Evolutionary conservation across 2,888 invertebrate genomes (phyloP).

Genomic region (Leucania comma): DNA sequence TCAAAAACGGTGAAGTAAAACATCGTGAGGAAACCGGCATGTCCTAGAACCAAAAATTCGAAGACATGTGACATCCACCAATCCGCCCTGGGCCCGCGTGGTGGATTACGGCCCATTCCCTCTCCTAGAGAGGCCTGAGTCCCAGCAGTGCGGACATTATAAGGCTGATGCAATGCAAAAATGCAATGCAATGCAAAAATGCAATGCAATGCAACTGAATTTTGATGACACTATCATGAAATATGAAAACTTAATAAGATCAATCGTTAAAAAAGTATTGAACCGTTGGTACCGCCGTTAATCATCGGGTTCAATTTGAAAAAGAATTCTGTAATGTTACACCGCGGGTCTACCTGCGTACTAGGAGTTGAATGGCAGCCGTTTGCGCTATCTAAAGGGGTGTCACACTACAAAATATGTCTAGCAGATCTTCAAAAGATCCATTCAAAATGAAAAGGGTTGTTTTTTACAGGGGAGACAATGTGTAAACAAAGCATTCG

Average conservation of each 20-base stretch:
- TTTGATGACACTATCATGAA: neutral
- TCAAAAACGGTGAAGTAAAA: no score
- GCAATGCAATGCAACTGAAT: no score
- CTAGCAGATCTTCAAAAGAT: conserved; percentile 75
- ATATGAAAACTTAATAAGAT: neutral
- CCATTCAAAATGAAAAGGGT: conserved; percentile 80
- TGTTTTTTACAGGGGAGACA: conserved; percentile 80
- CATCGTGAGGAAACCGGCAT: no score
- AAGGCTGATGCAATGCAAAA: no score
- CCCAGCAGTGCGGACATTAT: no score
- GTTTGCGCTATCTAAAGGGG: conserved; percentile 82
- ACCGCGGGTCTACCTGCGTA: conserved; percentile 44
- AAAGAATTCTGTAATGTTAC: conserved; percentile 20
- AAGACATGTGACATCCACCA: no score
- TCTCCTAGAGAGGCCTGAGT: no score
- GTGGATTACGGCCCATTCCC: no score
- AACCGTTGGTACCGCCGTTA: neutral
- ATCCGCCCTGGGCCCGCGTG: no score
- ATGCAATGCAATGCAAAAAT: no score
- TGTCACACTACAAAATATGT: conserved; percentile 76
- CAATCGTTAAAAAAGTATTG: neutral
- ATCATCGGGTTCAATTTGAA: conserved; percentile 15
- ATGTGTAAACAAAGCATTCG: conserved; percentile 83
- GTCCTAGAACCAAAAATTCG: no score
- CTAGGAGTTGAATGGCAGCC: conserved; percentile 73